Base-by-base conservation (phyloP, 92 coral and sea anemone genomes). In the Zoanthus sansibaricus region DNA sequence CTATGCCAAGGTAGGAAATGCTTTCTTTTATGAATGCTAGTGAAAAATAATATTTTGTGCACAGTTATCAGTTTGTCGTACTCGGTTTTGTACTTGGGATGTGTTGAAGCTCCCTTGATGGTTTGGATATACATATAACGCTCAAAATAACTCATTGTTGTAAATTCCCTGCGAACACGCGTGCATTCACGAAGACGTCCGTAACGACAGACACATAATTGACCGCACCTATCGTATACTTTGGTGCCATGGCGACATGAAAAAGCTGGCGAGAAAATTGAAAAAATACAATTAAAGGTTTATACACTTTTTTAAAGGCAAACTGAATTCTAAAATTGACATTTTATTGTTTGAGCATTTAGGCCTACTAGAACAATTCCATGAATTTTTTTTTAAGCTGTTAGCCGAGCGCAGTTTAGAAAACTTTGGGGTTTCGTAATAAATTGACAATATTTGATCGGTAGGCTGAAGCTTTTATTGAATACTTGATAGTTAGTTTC, bases 141-240 rank as follows among this genome's bases (percentile, higher is more conserved):
- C 69, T 62, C 69, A 20, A 17, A 62, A 62, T 17, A 62, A 5
- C 69, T 62, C 69, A 31, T 86, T 90, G 45, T 42, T 31, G 37
- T 92, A 71, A 92, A 92, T 44, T 92, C 95, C 46, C 76, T 90
- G 31, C 93, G 82, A 6, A 90, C 87, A n/a, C 95, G 90, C 18
- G 86, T 82, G 78, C 95, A 92, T 58, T 83, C 70, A 1, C 70
- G 72, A 20, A 86, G 80, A 7, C 71, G 77, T 0, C 87, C 87
- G 67, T 82, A 45, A 7, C 48, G 46, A 44, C 89, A 86, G 3
- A 44, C 21, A 37, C 84, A 86, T 52, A 75, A 20, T 79, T 46
- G 84, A 17, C 61, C 84, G 48, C 89, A 83, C 30, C 67, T 56
- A 51, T 84, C 88, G 10, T 84, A 51, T 47, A 33, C 79, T 25